Evolutionary conservation across 2,797 vertebrate genomes (phyloP).

Genomic region (Eremophila alpestris): DNA sequence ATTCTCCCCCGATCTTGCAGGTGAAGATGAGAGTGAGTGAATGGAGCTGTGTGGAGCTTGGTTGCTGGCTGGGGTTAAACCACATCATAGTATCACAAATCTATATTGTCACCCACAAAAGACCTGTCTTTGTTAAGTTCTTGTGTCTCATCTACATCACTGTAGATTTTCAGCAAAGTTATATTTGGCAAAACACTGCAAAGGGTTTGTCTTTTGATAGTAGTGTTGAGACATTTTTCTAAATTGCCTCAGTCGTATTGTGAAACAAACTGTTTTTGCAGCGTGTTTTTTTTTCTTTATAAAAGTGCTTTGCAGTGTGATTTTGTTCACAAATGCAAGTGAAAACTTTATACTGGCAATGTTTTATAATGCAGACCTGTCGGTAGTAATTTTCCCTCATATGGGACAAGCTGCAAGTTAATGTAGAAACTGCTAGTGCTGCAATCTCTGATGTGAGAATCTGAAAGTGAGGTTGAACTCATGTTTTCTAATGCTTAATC

Average conservation of each 20-base stretch:
- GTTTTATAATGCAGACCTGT: neutral
- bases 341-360: neutral
- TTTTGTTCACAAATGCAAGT: neutral
- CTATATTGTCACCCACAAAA: neutral
- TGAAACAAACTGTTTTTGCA: neutral
- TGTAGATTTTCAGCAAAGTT: neutral
- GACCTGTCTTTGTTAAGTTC: neutral
- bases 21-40: neutral
- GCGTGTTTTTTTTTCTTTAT: neutral
- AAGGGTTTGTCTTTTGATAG: neutral
- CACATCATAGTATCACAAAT: neutral
- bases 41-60: neutral
- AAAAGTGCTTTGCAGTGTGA: neutral
- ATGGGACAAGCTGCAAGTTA: neutral
- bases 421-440: neutral
- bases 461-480: neutral
- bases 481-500: neutral
- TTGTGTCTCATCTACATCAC: neutral
- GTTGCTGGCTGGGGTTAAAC: neutral
- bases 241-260: neutral
- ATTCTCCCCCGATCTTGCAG: rapidly evolving
- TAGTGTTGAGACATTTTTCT: neutral
- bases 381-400: neutral
- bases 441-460: neutral
- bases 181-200: neutral